Evolutionary conservation across 2,797 vertebrate genomes (phyloP), one percentile per base, ranked within the genome.

Genomic region (Clamator glandarius): DNA sequence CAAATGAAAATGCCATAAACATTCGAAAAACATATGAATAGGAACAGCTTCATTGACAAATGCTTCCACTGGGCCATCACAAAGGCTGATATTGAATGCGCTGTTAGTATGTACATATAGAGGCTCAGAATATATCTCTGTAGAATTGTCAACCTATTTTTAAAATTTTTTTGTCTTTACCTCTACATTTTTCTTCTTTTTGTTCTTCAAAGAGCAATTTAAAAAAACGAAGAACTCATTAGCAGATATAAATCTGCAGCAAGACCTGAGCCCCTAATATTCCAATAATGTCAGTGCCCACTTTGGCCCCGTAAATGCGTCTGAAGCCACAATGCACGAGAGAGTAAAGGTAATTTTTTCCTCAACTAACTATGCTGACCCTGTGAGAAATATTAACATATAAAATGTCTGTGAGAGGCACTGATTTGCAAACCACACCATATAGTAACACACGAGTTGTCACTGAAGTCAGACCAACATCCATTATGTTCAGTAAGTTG

Each of bases 101-200:
- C 48, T 31, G 6, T 58, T 78, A 8, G 12, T 51, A n/a, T 33
- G 61, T n/a, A 19, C 0, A 0, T n/a, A 51, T 8, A 66, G 41
- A 64, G 13, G 15, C 16, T 63, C 73, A 36, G 68, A 28, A 83
- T 76, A 50, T 59, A 9, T 57, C 84, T 59, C 48, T 73, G 1
- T 33, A 31, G 31, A 62, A 15, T 9, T 52, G 11, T 62, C 39
- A 33, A 31, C 35, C 11, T 59, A 5, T 54, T 78, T 70, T 64
- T 7, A 0, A 7, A 25, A 76, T 21, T 15, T 51, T 10, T 62
- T 85, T 54, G 15, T 51, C 15, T 70, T 81, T 84, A 25, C 8
- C 20, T 79, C 29, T 15, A 5, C 2, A 2, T 42, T 87, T 92
- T 66, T 48, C 7, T 31, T 36, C 3, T 4, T 68, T 74, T 86